Conservation (phyloP, 2,113 vertebrate genomes). For the Oncorhynchus tshawytscha region DNA sequence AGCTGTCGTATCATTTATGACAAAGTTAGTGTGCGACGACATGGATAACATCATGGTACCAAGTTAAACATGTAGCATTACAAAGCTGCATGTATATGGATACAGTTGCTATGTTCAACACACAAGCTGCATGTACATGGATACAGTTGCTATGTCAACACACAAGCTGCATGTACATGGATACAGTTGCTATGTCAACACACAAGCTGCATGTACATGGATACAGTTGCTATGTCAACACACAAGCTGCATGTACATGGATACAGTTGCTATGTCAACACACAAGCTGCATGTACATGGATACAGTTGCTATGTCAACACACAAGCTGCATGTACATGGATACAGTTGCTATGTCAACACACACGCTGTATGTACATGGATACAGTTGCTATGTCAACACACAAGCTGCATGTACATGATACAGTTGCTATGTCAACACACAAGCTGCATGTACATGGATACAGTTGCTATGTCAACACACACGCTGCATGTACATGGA, state of each 20-base stretch:
- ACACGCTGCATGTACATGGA: neutral
- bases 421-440: too few species aligned
- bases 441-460: conserved; percentile 46
- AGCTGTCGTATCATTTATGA: conserved; percentile 3
- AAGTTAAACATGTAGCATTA: conserved; percentile 45
- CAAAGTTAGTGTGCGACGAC: conserved; percentile 35
- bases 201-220: conserved; percentile 46
- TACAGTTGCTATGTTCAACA: conserved; percentile 58
- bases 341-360: conserved; percentile 57
- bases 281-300: too few species aligned
- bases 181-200: too few species aligned
- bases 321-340: conserved; percentile 45
- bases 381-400: too few species aligned
- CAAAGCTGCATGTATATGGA: conserved; percentile 47
- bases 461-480: conserved; percentile 56
- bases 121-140: neutral
- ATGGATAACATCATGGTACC: conserved; percentile 47
- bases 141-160: too few species aligned
- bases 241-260: neutral
- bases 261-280: too few species aligned
- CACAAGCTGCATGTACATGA: too few species aligned
- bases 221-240: conserved; percentile 57
- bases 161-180: too few species aligned
- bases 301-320: too few species aligned
- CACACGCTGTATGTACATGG: neutral